Base-by-base conservation (phyloP, 2,113 vertebrate genomes). In the Chionodraco myersi region DNA sequence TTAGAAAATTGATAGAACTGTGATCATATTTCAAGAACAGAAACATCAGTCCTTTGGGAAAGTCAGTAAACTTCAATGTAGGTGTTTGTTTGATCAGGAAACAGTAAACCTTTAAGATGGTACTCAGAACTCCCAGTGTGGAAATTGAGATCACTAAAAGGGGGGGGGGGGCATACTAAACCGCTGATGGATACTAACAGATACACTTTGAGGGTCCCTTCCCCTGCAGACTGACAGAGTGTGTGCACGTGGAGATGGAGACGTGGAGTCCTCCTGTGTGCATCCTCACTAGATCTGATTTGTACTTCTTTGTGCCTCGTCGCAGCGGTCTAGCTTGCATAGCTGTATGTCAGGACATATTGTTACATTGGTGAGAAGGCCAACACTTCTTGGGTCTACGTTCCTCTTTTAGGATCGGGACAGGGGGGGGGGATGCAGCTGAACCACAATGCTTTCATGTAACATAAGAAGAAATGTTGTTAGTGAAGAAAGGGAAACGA, bases 401-500 rank as follows among this genome's bases (percentile, higher is more conserved):
- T 59, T 41, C 45, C 21, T 21, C 62, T 15, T 53, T 49, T 54
- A 57, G 13, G 15, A 23, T 60, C 2, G 7, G 23, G 26, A 12
- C 10, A 6, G 30, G 57, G 30, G 23, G 8, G 23, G 12, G 44
- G 12, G 4, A 10, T 13, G 34, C 47, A 82, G 49, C 60, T 57
- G 49, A 59, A 65, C 56, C 23, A 56, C 6, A 26, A 61, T 56
- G 21, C 18, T 45, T 11, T 57, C 2, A 67, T 56, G 57, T 71
- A 66, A 64, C 64, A 61, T 49, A 23, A 61, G 49, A 66, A 52
- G 52, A 66, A 61, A 30, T 36, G 7, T 56, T 54, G 36, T 59
- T 53, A 66, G 45, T 54, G 52, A 77, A 48, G 58, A 66, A 41
- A 69, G 18, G 36, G 58, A 84, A 69, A 72, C 23, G 67, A 77